These are phyloP conservation scores for Tangara arthus DNA, from an alignment of 2,797 vertebrate species.

Conservation along the genomic window DNA sequence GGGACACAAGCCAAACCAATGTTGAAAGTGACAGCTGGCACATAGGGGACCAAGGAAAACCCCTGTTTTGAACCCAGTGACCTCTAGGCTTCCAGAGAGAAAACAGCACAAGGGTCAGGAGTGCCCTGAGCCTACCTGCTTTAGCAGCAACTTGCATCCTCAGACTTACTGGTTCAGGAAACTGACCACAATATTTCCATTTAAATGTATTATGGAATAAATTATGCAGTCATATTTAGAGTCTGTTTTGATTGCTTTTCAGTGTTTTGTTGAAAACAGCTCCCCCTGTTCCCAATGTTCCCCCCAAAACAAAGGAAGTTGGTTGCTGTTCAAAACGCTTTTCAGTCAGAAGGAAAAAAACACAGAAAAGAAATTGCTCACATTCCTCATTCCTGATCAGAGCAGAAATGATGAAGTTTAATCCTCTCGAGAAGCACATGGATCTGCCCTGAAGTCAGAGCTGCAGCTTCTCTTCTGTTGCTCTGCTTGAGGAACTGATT, in stretches of 20 bases:
- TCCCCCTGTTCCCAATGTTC: not conserved
- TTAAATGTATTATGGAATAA: not conserved
- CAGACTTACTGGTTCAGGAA: not conserved
- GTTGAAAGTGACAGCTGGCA: not conserved
- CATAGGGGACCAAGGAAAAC: not conserved
- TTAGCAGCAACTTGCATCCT: not conserved
- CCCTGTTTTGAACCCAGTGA: not conserved
- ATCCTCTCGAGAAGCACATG: not conserved
- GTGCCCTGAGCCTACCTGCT: not conserved
- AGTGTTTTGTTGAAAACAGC: not conserved
- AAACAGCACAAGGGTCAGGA: not conserved
- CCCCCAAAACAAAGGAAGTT: not conserved
- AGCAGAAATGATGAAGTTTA: not conserved
- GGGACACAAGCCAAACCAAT: not conserved
- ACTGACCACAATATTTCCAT: not conserved
- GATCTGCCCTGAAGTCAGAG: not conserved
- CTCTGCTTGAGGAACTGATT: not conserved
- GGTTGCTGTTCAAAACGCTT: not conserved
- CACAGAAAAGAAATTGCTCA: not conserved
- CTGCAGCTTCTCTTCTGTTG: not conserved
- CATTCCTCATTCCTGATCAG: not conserved
- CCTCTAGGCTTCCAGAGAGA: not conserved
- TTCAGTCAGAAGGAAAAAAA: not conserved
- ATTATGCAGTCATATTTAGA: not conserved
- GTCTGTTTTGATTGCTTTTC: not conserved